phyloP scores from a whole-genome alignment of 2,888 invertebrate genomes.

The Sylvicola fuscatus region DNA sequence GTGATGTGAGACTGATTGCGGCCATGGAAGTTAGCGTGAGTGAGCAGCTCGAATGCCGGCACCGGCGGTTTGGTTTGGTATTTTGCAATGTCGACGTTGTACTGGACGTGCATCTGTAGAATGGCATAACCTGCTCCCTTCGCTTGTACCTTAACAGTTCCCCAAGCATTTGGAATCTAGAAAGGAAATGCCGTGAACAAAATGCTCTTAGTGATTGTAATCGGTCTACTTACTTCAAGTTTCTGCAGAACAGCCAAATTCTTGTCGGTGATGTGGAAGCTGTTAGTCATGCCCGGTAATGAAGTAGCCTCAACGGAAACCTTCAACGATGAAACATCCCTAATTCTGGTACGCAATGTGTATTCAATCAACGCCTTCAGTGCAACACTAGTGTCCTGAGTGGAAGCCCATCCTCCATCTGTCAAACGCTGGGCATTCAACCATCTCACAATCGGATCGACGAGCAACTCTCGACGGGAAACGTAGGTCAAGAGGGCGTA shows the following conservation, averaged over 20 bases:
- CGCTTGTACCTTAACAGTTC: slow-evolving; percentile 80
- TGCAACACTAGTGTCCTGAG: slow-evolving; percentile 76
- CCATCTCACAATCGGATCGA: slow-evolving; percentile 80
- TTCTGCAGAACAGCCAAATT: slow-evolving; percentile 62
- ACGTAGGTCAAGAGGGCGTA: slow-evolving; percentile 81
- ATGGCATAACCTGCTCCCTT: slow-evolving; percentile 89
- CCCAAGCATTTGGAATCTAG: slow-evolving; percentile 85
- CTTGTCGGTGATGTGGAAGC: slow-evolving; percentile 47
- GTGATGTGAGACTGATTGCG: slow-evolving; percentile 87
- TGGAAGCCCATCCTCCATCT: slow-evolving; percentile 77
- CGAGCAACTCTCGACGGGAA: slow-evolving; percentile 57
- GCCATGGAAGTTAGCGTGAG: slow-evolving; percentile 59
- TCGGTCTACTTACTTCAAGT: slow-evolving; percentile 36
- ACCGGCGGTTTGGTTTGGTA: slow-evolving; percentile 73
- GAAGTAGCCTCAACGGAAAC: slow-evolving; percentile 74
- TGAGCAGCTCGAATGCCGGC: slow-evolving; percentile 54
- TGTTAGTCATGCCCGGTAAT: slow-evolving; percentile 41
- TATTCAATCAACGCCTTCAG: slow-evolving; percentile 79
- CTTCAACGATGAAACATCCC: slow-evolving; percentile 61
- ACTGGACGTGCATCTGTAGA: slow-evolving; percentile 80
- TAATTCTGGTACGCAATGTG: slow-evolving; percentile 62
- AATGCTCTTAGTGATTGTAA: not conserved
- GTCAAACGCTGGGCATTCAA: slow-evolving; percentile 68
- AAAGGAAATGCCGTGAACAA: too few relatives aligned
- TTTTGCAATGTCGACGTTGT: slow-evolving; percentile 67